Conservation (phyloP, 2,888 invertebrate genomes). For the Lottia scabra region DNA sequence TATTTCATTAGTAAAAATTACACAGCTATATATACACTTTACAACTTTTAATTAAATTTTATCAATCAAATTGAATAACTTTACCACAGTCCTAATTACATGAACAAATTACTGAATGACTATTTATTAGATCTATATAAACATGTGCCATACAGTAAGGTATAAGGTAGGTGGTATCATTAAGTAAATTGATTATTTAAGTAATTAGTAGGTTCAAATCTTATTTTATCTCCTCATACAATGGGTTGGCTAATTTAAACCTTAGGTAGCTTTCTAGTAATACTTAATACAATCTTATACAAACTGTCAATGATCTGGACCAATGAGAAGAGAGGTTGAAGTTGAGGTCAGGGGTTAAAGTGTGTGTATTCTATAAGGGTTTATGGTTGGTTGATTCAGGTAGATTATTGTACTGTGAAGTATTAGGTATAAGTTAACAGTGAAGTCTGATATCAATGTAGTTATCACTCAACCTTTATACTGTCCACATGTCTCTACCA, state of each 20-base stretch:
- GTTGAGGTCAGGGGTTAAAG: neutral
- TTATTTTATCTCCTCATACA: no score
- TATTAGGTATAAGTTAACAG: neutral
- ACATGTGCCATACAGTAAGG: neutral
- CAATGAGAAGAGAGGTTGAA: neutral
- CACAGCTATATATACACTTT: no score
- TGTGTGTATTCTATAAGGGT: neutral
- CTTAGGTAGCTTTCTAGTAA: neutral
- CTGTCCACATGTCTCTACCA: no score
- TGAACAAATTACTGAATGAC: conserved; percentile 1
- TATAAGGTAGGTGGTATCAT: neutral
- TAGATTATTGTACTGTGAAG: neutral
- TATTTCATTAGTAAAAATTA: no score
- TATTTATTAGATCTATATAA: neutral
- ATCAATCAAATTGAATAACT: no score
- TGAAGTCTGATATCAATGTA: no score
- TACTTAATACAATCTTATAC: neutral
- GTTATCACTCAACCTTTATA: no score
- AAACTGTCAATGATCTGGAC: neutral
- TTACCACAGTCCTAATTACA: neutral
- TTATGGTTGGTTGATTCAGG: neutral
- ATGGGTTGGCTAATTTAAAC: neutral
- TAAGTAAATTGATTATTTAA: neutral
- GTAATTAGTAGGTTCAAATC: neutral
- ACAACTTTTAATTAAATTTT: no score